Conservation (phyloP, 2,888 invertebrate genomes). For the Apodemia duryi region DNA sequence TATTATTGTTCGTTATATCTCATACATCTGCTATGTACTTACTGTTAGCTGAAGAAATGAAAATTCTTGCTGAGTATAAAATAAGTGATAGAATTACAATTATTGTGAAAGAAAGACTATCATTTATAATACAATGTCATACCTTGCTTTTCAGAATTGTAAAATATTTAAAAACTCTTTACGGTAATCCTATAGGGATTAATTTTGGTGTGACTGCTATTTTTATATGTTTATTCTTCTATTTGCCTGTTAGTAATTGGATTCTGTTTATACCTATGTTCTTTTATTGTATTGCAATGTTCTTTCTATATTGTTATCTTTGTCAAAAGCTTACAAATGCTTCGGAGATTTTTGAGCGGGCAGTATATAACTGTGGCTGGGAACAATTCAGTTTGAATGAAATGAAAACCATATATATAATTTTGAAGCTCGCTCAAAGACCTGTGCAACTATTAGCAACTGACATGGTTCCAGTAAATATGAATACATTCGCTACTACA, state of each 20-base stretch:
- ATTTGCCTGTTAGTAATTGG: slow-evolving; percentile 5
- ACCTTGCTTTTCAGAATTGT: slow-evolving; percentile 42
- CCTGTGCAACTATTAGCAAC: not conserved
- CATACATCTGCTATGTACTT: slow-evolving; percentile 57
- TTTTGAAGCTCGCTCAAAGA: not conserved
- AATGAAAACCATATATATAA: not conserved
- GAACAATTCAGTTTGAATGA: slow-evolving; percentile 7
- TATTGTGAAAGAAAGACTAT: slow-evolving; percentile 41
- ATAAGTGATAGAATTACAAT: slow-evolving; percentile 31
- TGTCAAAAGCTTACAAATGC: no score
- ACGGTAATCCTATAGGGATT: slow-evolving; percentile 44
- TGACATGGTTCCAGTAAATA: not conserved
- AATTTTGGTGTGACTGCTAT: slow-evolving; percentile 27
- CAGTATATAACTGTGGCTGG: slow-evolving; percentile 16
- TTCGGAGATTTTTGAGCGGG: not conserved
- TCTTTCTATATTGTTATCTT: no score
- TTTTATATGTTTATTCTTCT: slow-evolving; percentile 15
- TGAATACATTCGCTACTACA: no score
- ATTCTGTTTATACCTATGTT: slow-evolving; percentile 1
- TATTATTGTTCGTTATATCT: slow-evolving; percentile 52
- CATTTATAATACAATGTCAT: slow-evolving; percentile 46
- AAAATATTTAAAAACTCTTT: slow-evolving; percentile 46
- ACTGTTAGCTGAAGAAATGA: slow-evolving; percentile 51
- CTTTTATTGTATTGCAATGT: not conserved
- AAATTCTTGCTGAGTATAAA: slow-evolving; percentile 38